Conservation (phyloP, 2,888 invertebrate genomes). For the Neoscelio sp. region DNA sequence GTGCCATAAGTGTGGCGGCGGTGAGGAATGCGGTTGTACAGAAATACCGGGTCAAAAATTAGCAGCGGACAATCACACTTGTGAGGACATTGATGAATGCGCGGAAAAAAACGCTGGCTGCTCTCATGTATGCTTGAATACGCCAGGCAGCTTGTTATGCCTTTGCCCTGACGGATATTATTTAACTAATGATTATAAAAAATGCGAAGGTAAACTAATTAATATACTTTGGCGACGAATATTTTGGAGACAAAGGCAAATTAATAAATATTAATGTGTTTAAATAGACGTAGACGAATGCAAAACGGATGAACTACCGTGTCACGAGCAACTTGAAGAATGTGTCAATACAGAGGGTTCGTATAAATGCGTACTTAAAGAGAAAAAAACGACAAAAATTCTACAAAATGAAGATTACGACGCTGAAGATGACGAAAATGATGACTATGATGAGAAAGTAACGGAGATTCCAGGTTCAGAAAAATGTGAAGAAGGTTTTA, state of each 20-base stretch:
- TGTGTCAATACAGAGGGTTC: conserved; percentile 93
- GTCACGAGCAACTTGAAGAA: conserved; percentile 86
- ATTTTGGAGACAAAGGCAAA: not conserved
- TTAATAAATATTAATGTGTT: conserved; percentile 20
- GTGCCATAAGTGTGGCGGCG: conserved; percentile 84
- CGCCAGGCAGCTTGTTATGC: conserved; percentile 83
- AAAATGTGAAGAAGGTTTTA: conserved; percentile 82
- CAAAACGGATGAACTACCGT: conserved; percentile 88
- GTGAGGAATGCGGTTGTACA: conserved; percentile 85
- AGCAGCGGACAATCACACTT: conserved; percentile 85
- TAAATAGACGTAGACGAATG: conserved; percentile 91
- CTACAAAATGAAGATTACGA: conserved; percentile 78
- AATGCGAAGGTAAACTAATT: conserved; percentile 75
- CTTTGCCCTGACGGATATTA: conserved; percentile 79
- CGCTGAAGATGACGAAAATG: conserved; percentile 73
- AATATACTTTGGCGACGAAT: not conserved
- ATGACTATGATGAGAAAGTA: conserved; percentile 72
- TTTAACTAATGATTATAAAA: conserved; percentile 77
- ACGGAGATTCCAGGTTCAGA: conserved; percentile 75
- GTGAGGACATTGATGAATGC: conserved; percentile 85
- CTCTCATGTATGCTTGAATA: conserved; percentile 86
- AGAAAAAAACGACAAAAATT: conserved; percentile 75
- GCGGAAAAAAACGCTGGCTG: conserved; percentile 84
- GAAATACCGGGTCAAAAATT: conserved; percentile 86
- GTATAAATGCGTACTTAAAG: conserved; percentile 85